These are phyloP conservation scores for Drosophila nr. fundita DNA, from an alignment of 2,888 invertebrate species.

Conservation along the genomic window DNA sequence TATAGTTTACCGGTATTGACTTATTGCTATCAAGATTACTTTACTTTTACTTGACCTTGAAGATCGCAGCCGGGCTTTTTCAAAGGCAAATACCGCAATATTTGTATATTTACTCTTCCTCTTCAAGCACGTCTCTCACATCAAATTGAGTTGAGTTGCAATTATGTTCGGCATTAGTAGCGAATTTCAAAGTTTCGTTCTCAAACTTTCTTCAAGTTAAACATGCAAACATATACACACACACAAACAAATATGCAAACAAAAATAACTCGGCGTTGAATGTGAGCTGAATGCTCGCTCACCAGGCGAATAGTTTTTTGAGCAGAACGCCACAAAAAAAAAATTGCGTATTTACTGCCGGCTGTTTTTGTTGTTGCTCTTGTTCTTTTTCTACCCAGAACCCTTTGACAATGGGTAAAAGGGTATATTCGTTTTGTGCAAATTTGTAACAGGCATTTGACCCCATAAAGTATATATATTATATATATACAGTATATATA, in stretches of 20 bases:
- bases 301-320: conserved; percentile 27
- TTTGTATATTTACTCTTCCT: background rate
- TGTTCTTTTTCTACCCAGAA: background rate
- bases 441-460: background rate
- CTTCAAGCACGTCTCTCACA: conserved; percentile 1
- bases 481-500: background rate
- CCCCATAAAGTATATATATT: background rate
- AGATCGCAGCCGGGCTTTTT: conserved; percentile 28
- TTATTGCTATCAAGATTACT: background rate
- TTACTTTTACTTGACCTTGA: conserved; percentile 43
- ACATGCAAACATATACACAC: background rate
- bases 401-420: background rate
- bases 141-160: conserved; percentile 15
- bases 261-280: conserved; percentile 9
- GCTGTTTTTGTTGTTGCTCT: conserved; percentile 29
- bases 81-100: background rate
- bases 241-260: background rate
- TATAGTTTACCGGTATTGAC: background rate
- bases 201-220: conserved; percentile 16
- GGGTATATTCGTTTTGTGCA: background rate
- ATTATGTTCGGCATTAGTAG: conserved; percentile 20
- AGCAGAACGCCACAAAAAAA: conserved; percentile 6
- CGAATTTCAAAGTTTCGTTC: conserved; percentile 11
- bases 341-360: conserved; percentile 24
- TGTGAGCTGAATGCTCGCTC: conserved; percentile 2